Conservation (phyloP, 2,113 vertebrate genomes). For the Carassius gibelio region DNA sequence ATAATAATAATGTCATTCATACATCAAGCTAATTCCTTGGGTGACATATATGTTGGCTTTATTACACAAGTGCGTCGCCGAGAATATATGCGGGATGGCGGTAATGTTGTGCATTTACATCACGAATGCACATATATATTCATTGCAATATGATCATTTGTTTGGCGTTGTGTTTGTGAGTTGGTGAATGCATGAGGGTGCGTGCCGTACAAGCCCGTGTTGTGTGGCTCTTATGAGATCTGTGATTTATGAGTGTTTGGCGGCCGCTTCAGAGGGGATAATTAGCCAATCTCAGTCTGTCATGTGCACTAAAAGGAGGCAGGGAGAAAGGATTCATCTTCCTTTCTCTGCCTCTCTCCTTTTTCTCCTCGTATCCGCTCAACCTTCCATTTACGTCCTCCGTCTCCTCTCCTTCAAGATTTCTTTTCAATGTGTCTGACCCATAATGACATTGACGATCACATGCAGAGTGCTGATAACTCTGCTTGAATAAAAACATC, state of each 20-base stretch:
- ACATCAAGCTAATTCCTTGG: slow-evolving; percentile 43
- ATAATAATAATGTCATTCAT: slow-evolving; percentile 44
- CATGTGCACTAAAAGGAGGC: slow-evolving; percentile 74
- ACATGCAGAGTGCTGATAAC: slow-evolving; percentile 6
- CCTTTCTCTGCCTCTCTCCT: slow-evolving; percentile 64
- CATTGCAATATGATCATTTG: not conserved
- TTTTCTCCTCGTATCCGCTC: slow-evolving; percentile 49
- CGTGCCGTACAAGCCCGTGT: slow-evolving; percentile 43
- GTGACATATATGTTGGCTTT: slow-evolving; percentile 18
- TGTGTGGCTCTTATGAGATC: slow-evolving; percentile 66
- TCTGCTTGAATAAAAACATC: slow-evolving; percentile 16
- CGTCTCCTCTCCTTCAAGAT: slow-evolving; percentile 36
- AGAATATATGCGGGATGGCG: slow-evolving; percentile 7
- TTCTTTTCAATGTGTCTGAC: slow-evolving; percentile 32
- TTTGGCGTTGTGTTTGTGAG: slow-evolving; percentile 42
- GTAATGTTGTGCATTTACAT: slow-evolving; percentile 16
- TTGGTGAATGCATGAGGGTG: slow-evolving; percentile 45
- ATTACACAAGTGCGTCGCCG: not conserved
- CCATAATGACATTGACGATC: slow-evolving; percentile 26
- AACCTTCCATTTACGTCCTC: slow-evolving; percentile 36
- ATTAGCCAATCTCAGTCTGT: slow-evolving; percentile 81
- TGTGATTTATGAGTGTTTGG: slow-evolving; percentile 77
- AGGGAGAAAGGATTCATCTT: slow-evolving; percentile 80
- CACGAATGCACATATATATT: slow-evolving; percentile 4
- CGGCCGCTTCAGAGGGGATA: slow-evolving; percentile 75